Percentiles rank a stretch among this genome's conserved stretches.
These are phyloP conservation scores for Drosophila busckii DNA, from an alignment of 1,140 invertebrate species.

Conservation along the genomic window DNA sequence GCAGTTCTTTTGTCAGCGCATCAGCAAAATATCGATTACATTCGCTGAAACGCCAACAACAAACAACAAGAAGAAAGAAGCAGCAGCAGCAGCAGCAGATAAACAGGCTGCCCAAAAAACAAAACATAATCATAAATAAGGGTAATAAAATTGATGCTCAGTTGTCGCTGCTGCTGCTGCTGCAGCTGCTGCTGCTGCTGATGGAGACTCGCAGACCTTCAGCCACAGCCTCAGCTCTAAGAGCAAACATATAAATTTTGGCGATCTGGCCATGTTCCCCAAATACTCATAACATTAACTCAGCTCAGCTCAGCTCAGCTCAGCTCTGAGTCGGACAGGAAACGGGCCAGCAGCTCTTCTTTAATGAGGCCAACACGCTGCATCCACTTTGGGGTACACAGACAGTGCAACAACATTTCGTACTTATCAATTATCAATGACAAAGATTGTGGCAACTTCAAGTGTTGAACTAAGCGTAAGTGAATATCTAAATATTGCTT, in stretches of 20 bases:
- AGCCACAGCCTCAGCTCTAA: not conserved
- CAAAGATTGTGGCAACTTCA: too few relatives aligned
- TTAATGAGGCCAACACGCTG: slow-evolving; percentile 30
- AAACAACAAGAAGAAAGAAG: slow-evolving; percentile 7
- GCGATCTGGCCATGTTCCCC: slow-evolving; percentile 36
- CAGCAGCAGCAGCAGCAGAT: slow-evolving; percentile 16
- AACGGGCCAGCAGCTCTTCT: slow-evolving; percentile 8
- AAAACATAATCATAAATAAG: slow-evolving; percentile 71
- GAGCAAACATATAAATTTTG: slow-evolving; percentile 14
- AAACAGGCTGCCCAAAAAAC: slow-evolving; percentile 11
- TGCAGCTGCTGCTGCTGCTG: slow-evolving; percentile 8
- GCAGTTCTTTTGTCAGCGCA: slow-evolving; percentile 33
- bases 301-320: slow-evolving; percentile 20
- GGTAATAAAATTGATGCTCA: slow-evolving; percentile 71
- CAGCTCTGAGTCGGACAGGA: not conserved
- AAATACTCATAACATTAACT: slow-evolving; percentile 71
- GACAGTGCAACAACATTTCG: too few relatives aligned
- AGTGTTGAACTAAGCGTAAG: too few relatives aligned
- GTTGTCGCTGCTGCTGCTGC: slow-evolving; percentile 50
- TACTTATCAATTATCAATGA: too few relatives aligned
- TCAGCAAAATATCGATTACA: slow-evolving; percentile 51
- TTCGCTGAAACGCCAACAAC: slow-evolving; percentile 24
- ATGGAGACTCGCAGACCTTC: slow-evolving; percentile 1
- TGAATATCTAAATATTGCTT: too few relatives aligned
- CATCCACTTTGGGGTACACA: too few relatives aligned